Percentiles rank a stretch among this genome's conserved stretches.
Evolutionary conservation across 2,797 vertebrate species (phyloP).

Genomic region (Chiloscyllium punctatum): DNA sequence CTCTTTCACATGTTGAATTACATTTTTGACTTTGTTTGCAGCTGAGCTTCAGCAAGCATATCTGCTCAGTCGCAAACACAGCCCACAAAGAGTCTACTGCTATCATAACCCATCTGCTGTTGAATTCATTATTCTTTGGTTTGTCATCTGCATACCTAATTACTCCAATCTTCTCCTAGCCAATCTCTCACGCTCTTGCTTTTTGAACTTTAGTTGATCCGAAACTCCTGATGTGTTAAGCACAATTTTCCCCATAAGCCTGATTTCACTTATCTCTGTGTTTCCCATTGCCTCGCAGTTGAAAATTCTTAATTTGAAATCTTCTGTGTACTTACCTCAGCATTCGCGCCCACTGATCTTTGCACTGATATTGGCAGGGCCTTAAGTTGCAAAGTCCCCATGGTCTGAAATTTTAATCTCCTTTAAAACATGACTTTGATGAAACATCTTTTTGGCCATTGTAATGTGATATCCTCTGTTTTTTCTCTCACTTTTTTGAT

Average conservation of each 20-base stretch:
- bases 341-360: neutral
- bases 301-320: neutral
- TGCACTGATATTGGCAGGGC: neutral
- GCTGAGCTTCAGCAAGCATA: neutral
- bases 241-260: too few relatives aligned
- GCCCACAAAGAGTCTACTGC: neutral
- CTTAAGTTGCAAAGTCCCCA: neutral
- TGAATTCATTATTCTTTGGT: neutral
- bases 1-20: neutral
- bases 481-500: neutral
- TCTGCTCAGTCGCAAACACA: neutral
- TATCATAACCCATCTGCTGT: neutral
- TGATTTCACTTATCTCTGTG: neutral
- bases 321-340: too few relatives aligned
- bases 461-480: neutral
- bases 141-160: neutral
- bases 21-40: neutral
- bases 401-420: neutral
- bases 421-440: too few relatives aligned
- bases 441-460: too few relatives aligned
- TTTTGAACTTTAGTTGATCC: neutral
- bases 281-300: neutral
- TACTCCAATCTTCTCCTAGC: neutral
- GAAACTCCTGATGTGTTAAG: neutral
- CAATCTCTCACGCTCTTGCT: neutral